A percentile compares a stretch with the other conserved stretches of the same genome.
Conservation (phyloP, 1,140 invertebrate species). For the Telenomus remus region DNA sequence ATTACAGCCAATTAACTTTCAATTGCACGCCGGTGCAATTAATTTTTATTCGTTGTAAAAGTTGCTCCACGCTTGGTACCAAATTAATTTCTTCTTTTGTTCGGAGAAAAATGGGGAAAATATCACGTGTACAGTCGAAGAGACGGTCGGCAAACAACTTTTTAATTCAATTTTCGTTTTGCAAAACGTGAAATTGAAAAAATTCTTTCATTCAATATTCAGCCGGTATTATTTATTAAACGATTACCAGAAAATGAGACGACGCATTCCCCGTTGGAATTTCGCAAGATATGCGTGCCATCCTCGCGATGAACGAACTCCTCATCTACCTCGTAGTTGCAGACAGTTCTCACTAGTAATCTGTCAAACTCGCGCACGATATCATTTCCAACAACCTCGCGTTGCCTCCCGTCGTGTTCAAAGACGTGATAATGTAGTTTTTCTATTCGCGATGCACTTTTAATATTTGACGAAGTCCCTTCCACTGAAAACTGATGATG, state of each 20-base stretch:
- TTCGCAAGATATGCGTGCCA: slow-evolving; percentile 74
- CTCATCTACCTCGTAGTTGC: slow-evolving; percentile 75
- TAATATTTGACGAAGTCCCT: slow-evolving; percentile 38
- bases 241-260: slow-evolving; percentile 67
- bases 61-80: slow-evolving; percentile 4
- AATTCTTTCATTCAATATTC: neutral
- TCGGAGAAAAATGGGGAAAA: too few species aligned
- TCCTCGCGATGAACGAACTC: slow-evolving; percentile 75
- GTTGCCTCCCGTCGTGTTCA: slow-evolving; percentile 62
- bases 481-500: slow-evolving; percentile 27
- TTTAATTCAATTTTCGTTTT: neutral
- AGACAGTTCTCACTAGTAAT: slow-evolving; percentile 73
- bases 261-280: slow-evolving; percentile 74
- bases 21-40: slow-evolving; percentile 6
- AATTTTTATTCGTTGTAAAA: neutral
- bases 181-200: neutral
- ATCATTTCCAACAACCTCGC: slow-evolving; percentile 63
- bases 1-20: slow-evolving; percentile 24
- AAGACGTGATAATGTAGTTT: slow-evolving; percentile 60
- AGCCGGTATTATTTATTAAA: slow-evolving; percentile 16
- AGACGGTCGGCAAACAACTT: neutral
- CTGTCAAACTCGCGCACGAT: slow-evolving; percentile 69
- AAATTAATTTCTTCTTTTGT: slow-evolving; percentile 5
- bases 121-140: too few species aligned
- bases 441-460: slow-evolving; percentile 29